Evolutionary conservation across 1,140 invertebrate species (phyloP).

Genomic region (Tribolium castaneum): DNA sequence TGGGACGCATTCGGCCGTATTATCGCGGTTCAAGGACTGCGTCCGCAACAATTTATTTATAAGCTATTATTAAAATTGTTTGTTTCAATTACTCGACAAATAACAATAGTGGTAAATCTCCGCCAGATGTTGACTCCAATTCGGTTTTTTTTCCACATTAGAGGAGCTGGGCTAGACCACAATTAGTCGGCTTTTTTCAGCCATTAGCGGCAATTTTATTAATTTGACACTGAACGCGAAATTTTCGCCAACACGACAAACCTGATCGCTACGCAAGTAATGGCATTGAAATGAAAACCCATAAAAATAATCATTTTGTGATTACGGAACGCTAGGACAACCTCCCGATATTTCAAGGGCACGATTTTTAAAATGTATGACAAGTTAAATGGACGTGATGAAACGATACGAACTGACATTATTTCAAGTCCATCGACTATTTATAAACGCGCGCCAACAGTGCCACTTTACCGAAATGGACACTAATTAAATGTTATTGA

Average conservation of each 20-base stretch:
- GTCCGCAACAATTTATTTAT: conserved; percentile 27
- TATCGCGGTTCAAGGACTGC: conserved; percentile 23
- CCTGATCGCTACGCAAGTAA: not conserved
- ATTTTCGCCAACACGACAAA: not conserved
- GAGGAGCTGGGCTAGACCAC: not conserved
- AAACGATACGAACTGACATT: not conserved
- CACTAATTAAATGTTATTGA: conserved; percentile 24
- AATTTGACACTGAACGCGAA: not conserved
- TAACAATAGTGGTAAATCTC: conserved; percentile 11
- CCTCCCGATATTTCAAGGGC: not conserved
- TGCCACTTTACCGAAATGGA: conserved; percentile 3
- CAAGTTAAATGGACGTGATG: not conserved
- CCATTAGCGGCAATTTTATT: conserved; percentile 11
- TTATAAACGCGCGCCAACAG: not conserved
- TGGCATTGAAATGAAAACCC: not conserved
- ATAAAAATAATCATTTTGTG: not conserved
- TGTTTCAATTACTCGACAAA: conserved; percentile 27
- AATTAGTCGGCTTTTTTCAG: conserved; percentile 17
- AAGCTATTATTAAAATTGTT: conserved; percentile 35
- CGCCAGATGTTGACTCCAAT: not conserved
- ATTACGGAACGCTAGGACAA: not conserved
- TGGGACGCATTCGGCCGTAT: not conserved
- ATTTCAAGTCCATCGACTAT: not conserved
- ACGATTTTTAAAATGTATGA: not conserved
- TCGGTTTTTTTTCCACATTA: not conserved